Conservation (phyloP, 2,888 invertebrate genomes). For the Drosophila nr. perissopoda region DNA sequence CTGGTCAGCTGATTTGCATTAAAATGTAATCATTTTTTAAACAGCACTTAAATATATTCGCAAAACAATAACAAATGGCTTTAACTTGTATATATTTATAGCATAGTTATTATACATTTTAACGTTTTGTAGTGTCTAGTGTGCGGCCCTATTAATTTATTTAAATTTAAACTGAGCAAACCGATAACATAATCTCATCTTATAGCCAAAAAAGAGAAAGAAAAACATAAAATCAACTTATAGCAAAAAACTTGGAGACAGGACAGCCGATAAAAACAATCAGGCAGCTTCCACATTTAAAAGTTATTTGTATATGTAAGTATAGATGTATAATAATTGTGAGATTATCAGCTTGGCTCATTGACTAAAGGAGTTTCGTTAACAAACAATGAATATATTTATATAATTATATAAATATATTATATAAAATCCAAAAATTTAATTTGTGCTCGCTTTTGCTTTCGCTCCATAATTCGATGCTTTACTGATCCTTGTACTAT, state of each 20-base stretch:
- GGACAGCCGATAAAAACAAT: constrained; percentile 41
- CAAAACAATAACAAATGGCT: not conserved
- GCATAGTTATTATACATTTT: constrained; percentile 43
- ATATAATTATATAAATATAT: not conserved
- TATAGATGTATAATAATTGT: constrained; percentile 59
- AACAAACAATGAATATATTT: constrained; percentile 47
- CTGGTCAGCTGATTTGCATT: constrained; percentile 33
- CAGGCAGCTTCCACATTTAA: constrained; percentile 34
- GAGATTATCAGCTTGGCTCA: constrained; percentile 76
- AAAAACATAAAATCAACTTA: constrained; percentile 37
- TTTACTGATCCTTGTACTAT: constrained; percentile 93
- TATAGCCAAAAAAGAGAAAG: constrained; percentile 32
- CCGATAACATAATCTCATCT: constrained; percentile 37
- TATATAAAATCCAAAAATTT: constrained; percentile 38
- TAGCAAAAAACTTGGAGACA: constrained; percentile 41
- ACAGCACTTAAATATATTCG: not conserved
- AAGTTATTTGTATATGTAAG: constrained; percentile 37
- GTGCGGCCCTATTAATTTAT: constrained; percentile 47
- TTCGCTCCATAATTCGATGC: constrained; percentile 91
- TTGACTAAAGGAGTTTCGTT: constrained; percentile 61
- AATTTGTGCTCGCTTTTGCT: constrained; percentile 65
- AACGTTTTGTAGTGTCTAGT: constrained; percentile 47
- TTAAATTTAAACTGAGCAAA: constrained; percentile 40
- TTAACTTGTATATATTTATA: constrained; percentile 34
- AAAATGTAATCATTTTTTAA: not conserved